These are phyloP conservation scores for Trialeurodes vaporariorum DNA, from an alignment of 1,140 invertebrate genomes.

Conservation along the genomic window DNA sequence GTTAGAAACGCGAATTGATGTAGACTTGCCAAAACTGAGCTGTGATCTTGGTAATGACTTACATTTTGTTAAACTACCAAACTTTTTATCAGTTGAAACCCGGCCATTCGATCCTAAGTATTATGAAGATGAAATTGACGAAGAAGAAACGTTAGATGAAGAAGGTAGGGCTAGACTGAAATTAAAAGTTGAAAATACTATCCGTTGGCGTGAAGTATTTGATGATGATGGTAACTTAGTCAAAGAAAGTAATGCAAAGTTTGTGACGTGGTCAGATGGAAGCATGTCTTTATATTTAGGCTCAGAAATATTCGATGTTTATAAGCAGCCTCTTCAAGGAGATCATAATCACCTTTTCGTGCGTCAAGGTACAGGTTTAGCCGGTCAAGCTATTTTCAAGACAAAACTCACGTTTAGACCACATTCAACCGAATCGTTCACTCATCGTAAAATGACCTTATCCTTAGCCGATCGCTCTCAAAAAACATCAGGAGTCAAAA, in stretches of 20 bases:
- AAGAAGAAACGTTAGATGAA: conserved; percentile 95
- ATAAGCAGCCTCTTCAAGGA: conserved; percentile 79
- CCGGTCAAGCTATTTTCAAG: conserved; percentile 92
- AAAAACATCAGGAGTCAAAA: conserved; percentile 92
- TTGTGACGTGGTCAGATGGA: conserved; percentile 96
- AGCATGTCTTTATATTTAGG: conserved; percentile 95
- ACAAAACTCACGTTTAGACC: conserved; percentile 95
- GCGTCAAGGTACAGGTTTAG: conserved; percentile 92
- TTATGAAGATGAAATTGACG: conserved; percentile 98
- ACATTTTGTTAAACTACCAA: conserved; percentile 90
- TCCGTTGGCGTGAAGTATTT: conserved; percentile 83
- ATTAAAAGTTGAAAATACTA: conserved; percentile 93
- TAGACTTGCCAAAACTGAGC: conserved; percentile 89
- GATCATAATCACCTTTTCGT: conserved; percentile 94
- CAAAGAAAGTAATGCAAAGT: conserved; percentile 88
- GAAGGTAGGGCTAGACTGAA: conserved; percentile 89
- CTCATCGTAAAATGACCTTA: conserved; percentile 96
- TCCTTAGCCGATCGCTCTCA: conserved; percentile 93
- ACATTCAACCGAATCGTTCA: conserved; percentile 96
- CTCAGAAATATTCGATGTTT: conserved; percentile 95
- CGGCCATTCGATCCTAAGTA: conserved; percentile 87
- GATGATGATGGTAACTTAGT: conserved; percentile 71
- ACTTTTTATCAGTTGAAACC: conserved; percentile 84
- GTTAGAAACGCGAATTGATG: conserved; percentile 89
- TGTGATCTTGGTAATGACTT: conserved; percentile 83